Percentiles rank a stretch among this genome's conserved stretches.
phyloP scores from a whole-genome alignment of 2,888 invertebrate species.

The Zhuqinia jingwanae region DNA sequence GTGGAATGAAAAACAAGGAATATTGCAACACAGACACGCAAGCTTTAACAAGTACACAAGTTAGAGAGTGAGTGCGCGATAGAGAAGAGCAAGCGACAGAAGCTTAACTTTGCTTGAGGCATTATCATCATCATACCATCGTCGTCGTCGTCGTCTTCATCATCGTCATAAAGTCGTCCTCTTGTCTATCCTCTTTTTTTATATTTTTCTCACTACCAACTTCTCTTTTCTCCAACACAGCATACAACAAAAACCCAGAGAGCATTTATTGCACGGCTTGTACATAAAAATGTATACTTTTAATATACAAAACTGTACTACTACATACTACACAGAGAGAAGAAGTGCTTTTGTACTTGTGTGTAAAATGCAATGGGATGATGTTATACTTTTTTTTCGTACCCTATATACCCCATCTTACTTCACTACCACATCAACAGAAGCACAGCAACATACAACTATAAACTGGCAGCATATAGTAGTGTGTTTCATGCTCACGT shows the following conservation, averaged over 20 bases:
- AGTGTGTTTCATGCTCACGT: neutral
- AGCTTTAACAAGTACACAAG: slow-evolving; percentile 22
- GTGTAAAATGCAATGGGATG: too few species aligned
- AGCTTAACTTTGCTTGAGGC: slow-evolving; percentile 72
- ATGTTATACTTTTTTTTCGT: neutral
- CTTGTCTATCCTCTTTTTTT: slow-evolving; percentile 58
- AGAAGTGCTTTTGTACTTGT: too few species aligned
- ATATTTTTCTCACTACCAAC: neutral
- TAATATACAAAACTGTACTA: neutral
- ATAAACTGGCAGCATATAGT: neutral
- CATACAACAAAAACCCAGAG: neutral
- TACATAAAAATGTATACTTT: neutral
- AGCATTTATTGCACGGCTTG: neutral
- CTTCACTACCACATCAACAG: neutral
- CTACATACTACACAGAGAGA: neutral
- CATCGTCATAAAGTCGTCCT: slow-evolving; percentile 62
- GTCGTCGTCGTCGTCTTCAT: slow-evolving; percentile 42
- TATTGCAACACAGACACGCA: neutral
- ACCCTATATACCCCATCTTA: too few species aligned
- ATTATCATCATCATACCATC: slow-evolving; percentile 57
- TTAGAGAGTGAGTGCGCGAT: slow-evolving; percentile 26
- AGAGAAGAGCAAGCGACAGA: slow-evolving; percentile 47
- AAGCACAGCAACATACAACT: neutral
- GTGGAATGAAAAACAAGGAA: too few species aligned
- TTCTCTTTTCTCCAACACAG: neutral